Conservation (phyloP, 2,797 vertebrate genomes). For the Chrysocyon brachyurus region DNA sequence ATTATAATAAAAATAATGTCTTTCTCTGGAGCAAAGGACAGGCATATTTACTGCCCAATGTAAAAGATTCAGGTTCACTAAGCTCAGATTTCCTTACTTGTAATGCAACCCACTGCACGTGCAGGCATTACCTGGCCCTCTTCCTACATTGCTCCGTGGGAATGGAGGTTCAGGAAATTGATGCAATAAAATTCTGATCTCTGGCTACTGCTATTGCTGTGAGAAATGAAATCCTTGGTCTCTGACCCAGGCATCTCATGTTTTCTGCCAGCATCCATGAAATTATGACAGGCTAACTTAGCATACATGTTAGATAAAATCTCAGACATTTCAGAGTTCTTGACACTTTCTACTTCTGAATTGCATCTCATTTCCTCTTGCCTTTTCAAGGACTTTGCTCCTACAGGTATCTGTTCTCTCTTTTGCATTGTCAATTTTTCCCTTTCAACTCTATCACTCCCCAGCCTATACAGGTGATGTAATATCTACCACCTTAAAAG, state of each 20-base stretch:
- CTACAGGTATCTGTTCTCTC: background rate
- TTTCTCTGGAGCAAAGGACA: background rate
- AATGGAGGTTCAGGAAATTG: background rate
- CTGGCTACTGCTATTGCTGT: background rate
- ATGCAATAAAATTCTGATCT: background rate
- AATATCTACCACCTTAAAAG: background rate
- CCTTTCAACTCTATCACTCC: background rate
- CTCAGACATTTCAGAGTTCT: background rate
- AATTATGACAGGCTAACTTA: background rate
- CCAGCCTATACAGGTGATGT: background rate
- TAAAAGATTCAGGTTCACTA: background rate
- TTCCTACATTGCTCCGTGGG: background rate
- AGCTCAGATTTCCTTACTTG: background rate
- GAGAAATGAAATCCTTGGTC: slow-evolving; percentile 23
- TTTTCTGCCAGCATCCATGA: background rate
- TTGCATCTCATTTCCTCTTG: background rate
- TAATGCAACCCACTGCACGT: background rate
- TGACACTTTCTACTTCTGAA: background rate
- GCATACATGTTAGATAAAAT: background rate
- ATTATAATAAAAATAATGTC: background rate
- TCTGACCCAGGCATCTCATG: background rate
- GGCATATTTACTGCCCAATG: background rate
- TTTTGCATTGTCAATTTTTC: background rate
- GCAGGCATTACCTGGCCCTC: background rate
- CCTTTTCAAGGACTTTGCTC: background rate